Evolutionary conservation across 2,113 vertebrate species (phyloP).

Genomic region (Alexandromys fortis): DNA sequence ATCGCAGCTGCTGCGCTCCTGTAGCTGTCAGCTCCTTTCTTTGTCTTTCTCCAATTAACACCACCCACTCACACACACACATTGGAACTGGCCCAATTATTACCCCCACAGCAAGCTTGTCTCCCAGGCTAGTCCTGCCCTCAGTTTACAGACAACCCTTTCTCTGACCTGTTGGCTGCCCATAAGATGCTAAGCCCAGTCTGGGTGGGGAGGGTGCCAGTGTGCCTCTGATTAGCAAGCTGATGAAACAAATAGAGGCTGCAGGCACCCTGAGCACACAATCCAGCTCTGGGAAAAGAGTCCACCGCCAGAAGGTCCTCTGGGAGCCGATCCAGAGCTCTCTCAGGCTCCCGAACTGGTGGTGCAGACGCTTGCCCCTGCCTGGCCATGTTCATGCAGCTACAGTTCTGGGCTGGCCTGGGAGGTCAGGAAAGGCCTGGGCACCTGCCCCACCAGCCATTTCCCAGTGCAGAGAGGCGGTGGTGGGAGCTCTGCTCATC

Average conservation of each 20-base stretch:
- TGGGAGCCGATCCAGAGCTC: not conserved
- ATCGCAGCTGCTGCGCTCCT: not conserved
- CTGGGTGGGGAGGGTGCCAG: not conserved
- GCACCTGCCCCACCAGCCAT: accelerated
- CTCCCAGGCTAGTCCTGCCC: not conserved
- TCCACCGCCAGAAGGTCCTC: not conserved
- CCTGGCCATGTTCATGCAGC: not conserved
- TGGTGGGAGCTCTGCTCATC: too few relatives aligned
- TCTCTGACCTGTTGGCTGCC: not conserved
- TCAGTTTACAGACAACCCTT: slow-evolving; percentile 12
- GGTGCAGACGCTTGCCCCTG: not conserved
- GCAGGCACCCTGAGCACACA: accelerated
- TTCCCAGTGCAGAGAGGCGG: not conserved
- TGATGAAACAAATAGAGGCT: not conserved
- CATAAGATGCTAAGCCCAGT: not conserved
- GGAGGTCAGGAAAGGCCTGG: not conserved
- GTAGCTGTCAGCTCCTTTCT: not conserved
- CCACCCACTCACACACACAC: accelerated
- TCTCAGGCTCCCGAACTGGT: not conserved
- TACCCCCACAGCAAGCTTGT: not conserved
- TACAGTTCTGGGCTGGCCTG: not conserved
- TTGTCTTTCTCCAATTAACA: not conserved
- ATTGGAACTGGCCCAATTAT: not conserved
- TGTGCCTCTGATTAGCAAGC: accelerated
- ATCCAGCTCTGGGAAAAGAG: not conserved